A percentile compares a stretch with the other conserved stretches of the same genome.
phyloP scores from a whole-genome alignment of 1,140 invertebrate genomes.

The Panulirus ornatus region DNA sequence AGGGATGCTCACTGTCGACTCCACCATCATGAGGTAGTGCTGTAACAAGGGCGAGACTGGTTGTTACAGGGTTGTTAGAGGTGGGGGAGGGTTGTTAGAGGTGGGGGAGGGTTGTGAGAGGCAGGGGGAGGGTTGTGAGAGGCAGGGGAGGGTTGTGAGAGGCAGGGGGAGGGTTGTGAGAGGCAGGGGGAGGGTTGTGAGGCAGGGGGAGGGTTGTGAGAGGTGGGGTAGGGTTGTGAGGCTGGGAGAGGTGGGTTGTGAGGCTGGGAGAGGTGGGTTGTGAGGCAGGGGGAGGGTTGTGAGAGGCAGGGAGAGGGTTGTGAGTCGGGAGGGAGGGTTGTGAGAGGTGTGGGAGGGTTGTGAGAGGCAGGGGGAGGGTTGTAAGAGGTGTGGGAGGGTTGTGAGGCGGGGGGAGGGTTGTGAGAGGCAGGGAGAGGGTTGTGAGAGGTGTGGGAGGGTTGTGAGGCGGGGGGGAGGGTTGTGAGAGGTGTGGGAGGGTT shows the following conservation, averaged over 20 bases:
- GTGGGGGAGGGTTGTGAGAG: background rate
- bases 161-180: background rate
- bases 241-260: too few species aligned
- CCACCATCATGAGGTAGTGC: slow-evolving; percentile 94
- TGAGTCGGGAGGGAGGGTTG: too few species aligned
- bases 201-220: background rate
- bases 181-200: background rate
- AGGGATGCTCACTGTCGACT: slow-evolving; percentile 90
- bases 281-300: background rate
- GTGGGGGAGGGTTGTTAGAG: background rate
- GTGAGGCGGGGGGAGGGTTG: background rate
- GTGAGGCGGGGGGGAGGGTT: background rate
- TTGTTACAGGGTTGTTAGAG: background rate
- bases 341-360: background rate
- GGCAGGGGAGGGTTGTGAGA: background rate
- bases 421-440: background rate
- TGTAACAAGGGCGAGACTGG: slow-evolving; percentile 77
- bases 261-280: background rate
- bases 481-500: background rate
- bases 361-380: background rate
- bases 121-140: background rate
- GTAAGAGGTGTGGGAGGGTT: background rate
- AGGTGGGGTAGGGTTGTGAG: background rate
- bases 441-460: background rate
- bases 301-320: too few species aligned